Base-by-base conservation (phyloP, 1,140 invertebrate genomes). In the Cylas formicarius region DNA sequence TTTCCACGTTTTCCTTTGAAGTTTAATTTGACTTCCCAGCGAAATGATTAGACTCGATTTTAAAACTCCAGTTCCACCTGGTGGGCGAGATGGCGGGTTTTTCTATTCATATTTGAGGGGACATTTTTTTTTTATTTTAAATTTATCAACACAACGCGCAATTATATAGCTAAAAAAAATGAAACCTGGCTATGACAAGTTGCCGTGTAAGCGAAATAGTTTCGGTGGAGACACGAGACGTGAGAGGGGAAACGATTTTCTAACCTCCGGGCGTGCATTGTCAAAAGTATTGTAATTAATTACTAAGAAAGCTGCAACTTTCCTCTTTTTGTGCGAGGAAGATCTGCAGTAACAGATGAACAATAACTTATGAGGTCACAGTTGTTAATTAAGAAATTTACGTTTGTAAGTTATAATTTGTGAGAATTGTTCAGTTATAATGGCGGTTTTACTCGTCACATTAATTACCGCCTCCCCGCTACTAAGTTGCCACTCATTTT, bases 321-420 rank as follows among this genome's bases (percentile, higher is more conserved):
- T 57, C 51, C 52, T 55, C 57, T 61, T 61, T 61, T 61, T 61
- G 58, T 50, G 31, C 39, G 46, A n/a, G n/a, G 35, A 24, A 37
- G 49, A 52, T 56, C 50, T 50, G 45, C 40, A 52, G 50, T 53
- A 53, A 53, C 59, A 58, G 59, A 58, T 57, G 59, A 61, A 62
- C 59, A 63, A 62, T 63, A 61, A 63, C 58, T 63, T 62, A 62
- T 56, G 53, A 62, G 59, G 61, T 61, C 59, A 57, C 59, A 61
- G 59, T 62, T 61, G 61, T 60, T 63, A 63, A 63, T 63, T 63
- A 62, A 62, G 61, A 61, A 63, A 63, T 63, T 61, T 59, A 53
- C 58, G 57, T 56, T 60, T 56, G 50, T 41, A 60, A 61, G 57
- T 63, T 60, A 57, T 58, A 60, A 63, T 61, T 60, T 55, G 54